Evolutionary conservation across 1,140 invertebrate genomes (phyloP).

Genomic region (Condylostylus longicornis): DNA sequence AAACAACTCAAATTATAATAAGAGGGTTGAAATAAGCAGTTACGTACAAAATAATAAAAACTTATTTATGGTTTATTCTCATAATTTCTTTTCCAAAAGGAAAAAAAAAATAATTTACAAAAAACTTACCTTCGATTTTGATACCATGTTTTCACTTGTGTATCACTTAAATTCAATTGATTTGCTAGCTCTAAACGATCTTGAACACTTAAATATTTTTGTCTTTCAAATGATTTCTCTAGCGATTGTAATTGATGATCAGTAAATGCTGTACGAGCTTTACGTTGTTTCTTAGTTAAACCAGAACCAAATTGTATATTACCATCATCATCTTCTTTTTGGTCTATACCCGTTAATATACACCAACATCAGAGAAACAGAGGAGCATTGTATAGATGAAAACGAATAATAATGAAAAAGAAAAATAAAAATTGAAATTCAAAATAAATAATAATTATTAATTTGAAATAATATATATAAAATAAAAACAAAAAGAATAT

Average conservation of each 20-base stretch:
- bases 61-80: background rate
- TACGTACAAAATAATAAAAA: background rate
- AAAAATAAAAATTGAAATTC: too few species aligned
- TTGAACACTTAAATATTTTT: slow-evolving; percentile 97
- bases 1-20: too few species aligned
- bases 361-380: background rate
- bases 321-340: slow-evolving; percentile 29
- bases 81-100: background rate
- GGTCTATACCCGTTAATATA: background rate
- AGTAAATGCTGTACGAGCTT: slow-evolving; percentile 95
- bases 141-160: slow-evolving; percentile 99
- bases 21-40: too few species aligned
- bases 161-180: slow-evolving; percentile 89
- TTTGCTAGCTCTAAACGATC: slow-evolving; percentile 96
- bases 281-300: slow-evolving; percentile 83
- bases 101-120: too few species aligned
- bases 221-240: slow-evolving; percentile 94
- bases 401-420: background rate
- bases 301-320: slow-evolving; percentile 32
- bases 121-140: slow-evolving; percentile 84
- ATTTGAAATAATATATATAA: too few species aligned
- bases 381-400: background rate
- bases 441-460: too few species aligned
- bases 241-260: slow-evolving; percentile 93
- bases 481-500: too few species aligned